Evolutionary conservation across 2,888 invertebrate species (phyloP).

Genomic region (Zygothrica quintamaculata): DNA sequence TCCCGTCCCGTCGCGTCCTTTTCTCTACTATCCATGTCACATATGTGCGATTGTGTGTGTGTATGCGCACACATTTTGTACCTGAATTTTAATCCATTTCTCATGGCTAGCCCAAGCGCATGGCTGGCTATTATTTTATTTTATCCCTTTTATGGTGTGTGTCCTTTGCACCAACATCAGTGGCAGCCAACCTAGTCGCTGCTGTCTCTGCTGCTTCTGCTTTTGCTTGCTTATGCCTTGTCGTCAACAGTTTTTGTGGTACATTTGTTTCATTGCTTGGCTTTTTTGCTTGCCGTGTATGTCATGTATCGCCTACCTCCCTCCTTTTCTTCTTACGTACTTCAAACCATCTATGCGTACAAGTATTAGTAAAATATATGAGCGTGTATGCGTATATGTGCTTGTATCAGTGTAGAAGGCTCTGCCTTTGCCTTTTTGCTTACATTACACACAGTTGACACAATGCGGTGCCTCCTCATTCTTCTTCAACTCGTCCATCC

Average conservation of each 20-base stretch:
- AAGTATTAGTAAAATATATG: constrained; percentile 31
- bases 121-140: constrained; percentile 70
- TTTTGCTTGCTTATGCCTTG: constrained; percentile 42
- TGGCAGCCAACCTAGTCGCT: constrained; percentile 31
- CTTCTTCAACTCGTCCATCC: constrained; percentile 78
- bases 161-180: constrained; percentile 65
- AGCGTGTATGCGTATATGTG: constrained; percentile 11
- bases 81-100: constrained; percentile 74
- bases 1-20: no score
- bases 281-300: constrained; percentile 63
- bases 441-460: constrained; percentile 77
- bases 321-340: constrained; percentile 4
- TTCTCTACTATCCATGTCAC: constrained; percentile 4
- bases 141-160: constrained; percentile 69
- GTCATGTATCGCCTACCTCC: constrained; percentile 37
- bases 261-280: constrained; percentile 78
- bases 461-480: constrained; percentile 71
- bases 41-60: constrained; percentile 14
- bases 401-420: constrained; percentile 56
- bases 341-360: constrained; percentile 9
- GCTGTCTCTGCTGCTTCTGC: constrained; percentile 40
- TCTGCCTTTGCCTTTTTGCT: constrained; percentile 67
- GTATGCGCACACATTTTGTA: constrained; percentile 50
- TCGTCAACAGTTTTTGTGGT: constrained; percentile 79
- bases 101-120: constrained; percentile 44